phyloP scores from a whole-genome alignment of 1,140 invertebrate species.

The Eriosoma lanigerum region DNA sequence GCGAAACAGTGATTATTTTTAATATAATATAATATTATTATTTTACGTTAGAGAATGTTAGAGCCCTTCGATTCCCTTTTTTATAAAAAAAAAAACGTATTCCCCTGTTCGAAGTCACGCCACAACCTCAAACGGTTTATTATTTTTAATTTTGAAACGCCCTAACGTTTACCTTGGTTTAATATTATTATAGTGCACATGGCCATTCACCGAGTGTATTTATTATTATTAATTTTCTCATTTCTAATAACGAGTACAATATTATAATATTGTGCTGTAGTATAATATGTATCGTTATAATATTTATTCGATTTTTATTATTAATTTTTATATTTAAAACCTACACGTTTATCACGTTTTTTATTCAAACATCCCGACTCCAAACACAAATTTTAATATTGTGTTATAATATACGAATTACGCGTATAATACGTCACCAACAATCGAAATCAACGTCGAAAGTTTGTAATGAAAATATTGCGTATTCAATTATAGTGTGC shows the following conservation, averaged over 20 bases:
- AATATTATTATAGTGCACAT: not conserved
- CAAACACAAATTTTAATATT: too few species aligned
- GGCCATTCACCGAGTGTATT: not conserved
- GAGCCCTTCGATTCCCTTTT: slow-evolving; percentile 4
- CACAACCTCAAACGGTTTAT: not conserved
- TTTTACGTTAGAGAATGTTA: too few species aligned
- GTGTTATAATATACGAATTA: too few species aligned
- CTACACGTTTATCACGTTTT: too few species aligned
- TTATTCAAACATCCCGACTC: too few species aligned
- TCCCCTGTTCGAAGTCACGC: not conserved
- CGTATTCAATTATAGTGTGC: too few species aligned
- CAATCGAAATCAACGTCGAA: too few species aligned
- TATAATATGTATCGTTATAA: not conserved
- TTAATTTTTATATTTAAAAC: too few species aligned
- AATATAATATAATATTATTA: too few species aligned
- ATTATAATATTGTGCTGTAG: not conserved
- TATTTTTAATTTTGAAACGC: slow-evolving; percentile 7
- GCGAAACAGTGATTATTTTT: too few species aligned
- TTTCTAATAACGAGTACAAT: not conserved
- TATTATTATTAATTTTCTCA: slow-evolving; percentile 17
- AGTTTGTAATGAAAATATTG: too few species aligned
- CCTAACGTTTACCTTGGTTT: slow-evolving; percentile 33
- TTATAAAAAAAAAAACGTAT: not conserved
- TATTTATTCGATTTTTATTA: not conserved
- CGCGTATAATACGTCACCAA: too few species aligned